Evolutionary conservation across 2,113 vertebrate genomes (phyloP), one percentile per base, ranked within the genome.

Genomic region (Cephalophus harveyi): DNA sequence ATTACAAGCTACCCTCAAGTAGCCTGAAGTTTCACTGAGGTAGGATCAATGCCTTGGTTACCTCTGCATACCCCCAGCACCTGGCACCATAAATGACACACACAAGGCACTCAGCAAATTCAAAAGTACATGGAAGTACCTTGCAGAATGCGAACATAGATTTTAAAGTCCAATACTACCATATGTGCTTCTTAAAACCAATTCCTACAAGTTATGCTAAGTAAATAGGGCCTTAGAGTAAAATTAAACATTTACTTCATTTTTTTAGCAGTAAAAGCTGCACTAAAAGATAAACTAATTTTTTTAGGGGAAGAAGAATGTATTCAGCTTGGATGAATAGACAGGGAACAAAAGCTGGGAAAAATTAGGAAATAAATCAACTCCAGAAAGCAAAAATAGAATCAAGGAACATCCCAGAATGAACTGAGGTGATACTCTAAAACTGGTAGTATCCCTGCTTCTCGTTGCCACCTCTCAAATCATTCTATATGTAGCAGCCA

Each of bases 211-310:
- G 36, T 54, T 10, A 60, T 3, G 9, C 30, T 23, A 64, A 84
- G 71, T 96, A 97, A 98, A 91, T 7, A 46, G 94, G 52, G 91
- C 21, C 94, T 96, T 74, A 88, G 96, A 97, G 83, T 82, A 95
- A 93, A 98, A 95, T 25, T 33, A 84, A 71, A 13, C 17, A 62
- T 97, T 95, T 97, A 74, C 94, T 96, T 95, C 50, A 93, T 46
- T 96, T 96, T 48, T 97, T 86, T 14, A 94, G 48, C 17, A 87
- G 48, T 33, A 81, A 52, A 81, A 52, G 88, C 15, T 92, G 7
- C 17, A 54, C 4, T 91, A 57, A 94, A 76, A 43, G n/a, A 40
- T 25, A 78, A 71, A 67, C 27, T 89, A 93, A 46, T 36, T 82
- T 84, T 52, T 94, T 74, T 43, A 89, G 89, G 71, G 28, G 23